Evolutionary conservation across 2,888 invertebrate genomes (phyloP).

Genomic region (Ischnura elegans): DNA sequence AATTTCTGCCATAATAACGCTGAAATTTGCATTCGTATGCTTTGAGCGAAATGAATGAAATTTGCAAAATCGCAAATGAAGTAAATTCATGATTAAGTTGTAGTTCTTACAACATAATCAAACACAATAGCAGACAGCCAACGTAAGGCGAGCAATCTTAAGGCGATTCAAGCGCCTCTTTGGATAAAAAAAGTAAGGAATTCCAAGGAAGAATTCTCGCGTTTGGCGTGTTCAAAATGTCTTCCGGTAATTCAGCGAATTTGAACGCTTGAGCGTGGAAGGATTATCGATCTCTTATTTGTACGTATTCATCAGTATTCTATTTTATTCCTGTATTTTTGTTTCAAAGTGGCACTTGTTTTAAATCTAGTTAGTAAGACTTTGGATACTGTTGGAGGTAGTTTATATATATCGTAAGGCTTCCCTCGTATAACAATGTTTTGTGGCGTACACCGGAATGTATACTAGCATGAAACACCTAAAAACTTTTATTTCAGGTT

Average conservation of each 20-base stretch:
- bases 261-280: slow-evolving; percentile 42
- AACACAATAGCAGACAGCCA: no score
- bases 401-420: slow-evolving; percentile 17
- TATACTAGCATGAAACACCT: neutral
- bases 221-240: slow-evolving; percentile 67
- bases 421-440: slow-evolving; percentile 41
- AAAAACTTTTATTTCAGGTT: slow-evolving; percentile 22
- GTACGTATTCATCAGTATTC: neutral
- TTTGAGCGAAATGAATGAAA: no score
- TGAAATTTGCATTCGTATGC: no score
- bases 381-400: neutral
- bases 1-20: no score
- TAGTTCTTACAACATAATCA: no score
- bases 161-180: slow-evolving; percentile 60
- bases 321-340: neutral
- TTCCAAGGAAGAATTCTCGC: slow-evolving; percentile 33
- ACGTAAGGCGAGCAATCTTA: neutral
- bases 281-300: neutral
- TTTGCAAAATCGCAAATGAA: no score
- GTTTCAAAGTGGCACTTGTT: slow-evolving; percentile 13
- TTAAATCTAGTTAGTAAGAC: neutral
- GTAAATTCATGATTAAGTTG: no score
- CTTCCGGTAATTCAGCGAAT: slow-evolving; percentile 54
- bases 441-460: neutral
- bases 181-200: slow-evolving; percentile 50